phyloP scores from a whole-genome alignment of 92 coral and sea anemone species.

The Phenganax marumi region DNA sequence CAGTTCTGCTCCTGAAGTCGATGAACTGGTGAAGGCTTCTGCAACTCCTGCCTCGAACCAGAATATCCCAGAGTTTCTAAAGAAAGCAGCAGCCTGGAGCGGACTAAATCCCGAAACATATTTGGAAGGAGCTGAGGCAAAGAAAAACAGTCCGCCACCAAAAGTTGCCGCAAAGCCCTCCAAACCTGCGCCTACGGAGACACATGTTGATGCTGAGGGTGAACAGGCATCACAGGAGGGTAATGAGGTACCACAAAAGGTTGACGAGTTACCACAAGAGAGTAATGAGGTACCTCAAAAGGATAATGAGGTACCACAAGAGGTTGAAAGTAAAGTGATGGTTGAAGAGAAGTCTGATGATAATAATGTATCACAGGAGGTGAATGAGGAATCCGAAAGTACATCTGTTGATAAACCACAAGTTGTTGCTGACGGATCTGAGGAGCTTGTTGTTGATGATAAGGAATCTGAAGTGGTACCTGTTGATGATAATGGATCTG shows the following conservation, averaged over 20 bases:
- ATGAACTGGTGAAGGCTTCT: slow-evolving; percentile 31
- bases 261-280: not conserved
- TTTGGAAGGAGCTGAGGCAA: slow-evolving; percentile 15
- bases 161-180: slow-evolving; percentile 38
- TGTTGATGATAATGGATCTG: slow-evolving; percentile 43
- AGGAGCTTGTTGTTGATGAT: not conserved
- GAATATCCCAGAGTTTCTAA: slow-evolving; percentile 36
- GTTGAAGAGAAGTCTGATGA: not conserved
- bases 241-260: not conserved
- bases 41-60: slow-evolving; percentile 33
- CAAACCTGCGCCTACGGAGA: not conserved
- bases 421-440: not conserved
- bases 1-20: not conserved
- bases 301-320: not conserved
- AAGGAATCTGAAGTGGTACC: slow-evolving; percentile 53
- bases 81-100: slow-evolving; percentile 41
- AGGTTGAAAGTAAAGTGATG: not conserved
- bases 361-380: not conserved
- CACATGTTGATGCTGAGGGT: not conserved
- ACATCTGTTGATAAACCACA: not conserved
- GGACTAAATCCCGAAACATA: slow-evolving; percentile 41
- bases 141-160: slow-evolving; percentile 12
- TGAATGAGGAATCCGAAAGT: not conserved
- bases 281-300: not conserved
- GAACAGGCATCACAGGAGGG: not conserved